phyloP scores from a whole-genome alignment of 2,888 invertebrate genomes.

The Pegoplata infirma region DNA sequence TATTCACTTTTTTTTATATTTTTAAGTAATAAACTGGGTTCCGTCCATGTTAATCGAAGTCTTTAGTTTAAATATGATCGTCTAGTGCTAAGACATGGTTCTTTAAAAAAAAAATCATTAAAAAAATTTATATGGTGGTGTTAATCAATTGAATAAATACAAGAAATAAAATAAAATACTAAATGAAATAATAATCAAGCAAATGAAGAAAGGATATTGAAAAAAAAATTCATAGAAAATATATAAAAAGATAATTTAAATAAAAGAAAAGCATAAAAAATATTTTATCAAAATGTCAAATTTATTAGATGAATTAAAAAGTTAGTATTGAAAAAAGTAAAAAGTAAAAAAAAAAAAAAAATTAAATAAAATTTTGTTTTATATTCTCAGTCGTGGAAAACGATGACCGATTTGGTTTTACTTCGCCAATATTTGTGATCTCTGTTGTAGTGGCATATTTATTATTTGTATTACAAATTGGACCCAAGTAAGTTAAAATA shows the following conservation, averaged over 20 bases:
- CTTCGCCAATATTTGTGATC: conserved; percentile 66
- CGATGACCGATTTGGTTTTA: conserved; percentile 41
- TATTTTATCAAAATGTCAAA: neutral
- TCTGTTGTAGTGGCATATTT: conserved; percentile 68
- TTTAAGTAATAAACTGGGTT: conserved; percentile 15
- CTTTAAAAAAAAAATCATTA: too few species aligned
- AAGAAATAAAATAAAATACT: neutral
- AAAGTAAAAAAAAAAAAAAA: neutral
- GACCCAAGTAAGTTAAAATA: conserved; percentile 66
- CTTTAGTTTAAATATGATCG: conserved; percentile 35
- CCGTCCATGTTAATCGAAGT: neutral
- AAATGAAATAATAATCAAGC: too few species aligned
- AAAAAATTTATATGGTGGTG: neutral
- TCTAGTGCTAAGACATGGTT: neutral
- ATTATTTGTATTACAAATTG: conserved; percentile 64
- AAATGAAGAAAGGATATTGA: neutral
- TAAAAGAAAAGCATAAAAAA: neutral
- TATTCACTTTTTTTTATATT: neutral
- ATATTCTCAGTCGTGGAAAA: conserved; percentile 46
- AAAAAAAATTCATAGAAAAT: neutral
- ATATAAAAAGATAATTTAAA: neutral
- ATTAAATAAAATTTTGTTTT: conserved; percentile 4
- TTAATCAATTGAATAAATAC: neutral
- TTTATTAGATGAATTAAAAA: neutral
- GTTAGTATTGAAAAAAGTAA: conserved; percentile 33